These are phyloP conservation scores for Pyrrhopygopsis socrates DNA, from an alignment of 2,888 invertebrate genomes.

Conservation along the genomic window DNA sequence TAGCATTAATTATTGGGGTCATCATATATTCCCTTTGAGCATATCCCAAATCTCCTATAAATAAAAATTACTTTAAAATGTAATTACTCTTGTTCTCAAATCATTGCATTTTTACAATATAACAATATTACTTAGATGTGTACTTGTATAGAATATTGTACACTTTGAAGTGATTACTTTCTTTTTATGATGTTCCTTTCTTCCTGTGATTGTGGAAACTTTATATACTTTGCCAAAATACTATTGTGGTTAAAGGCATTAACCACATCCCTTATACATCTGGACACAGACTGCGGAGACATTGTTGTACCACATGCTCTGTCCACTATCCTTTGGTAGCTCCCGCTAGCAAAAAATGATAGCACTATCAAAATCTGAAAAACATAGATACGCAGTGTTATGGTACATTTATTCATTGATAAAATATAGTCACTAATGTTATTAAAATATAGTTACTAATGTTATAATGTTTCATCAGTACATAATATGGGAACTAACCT, in stretches of 20 bases:
- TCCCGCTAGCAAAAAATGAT: constrained; percentile 3
- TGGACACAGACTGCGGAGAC: constrained; percentile 10
- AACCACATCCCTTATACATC: background rate
- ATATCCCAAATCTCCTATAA: background rate
- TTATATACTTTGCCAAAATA: background rate
- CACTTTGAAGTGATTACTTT: too few species aligned
- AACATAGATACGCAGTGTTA: background rate
- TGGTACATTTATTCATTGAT: too few species aligned
- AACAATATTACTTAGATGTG: too few species aligned
- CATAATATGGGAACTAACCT: background rate
- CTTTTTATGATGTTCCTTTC: background rate
- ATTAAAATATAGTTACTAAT: too few species aligned
- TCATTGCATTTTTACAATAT: too few species aligned
- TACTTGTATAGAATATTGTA: too few species aligned
- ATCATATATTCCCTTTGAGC: background rate
- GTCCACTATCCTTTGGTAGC: constrained; percentile 11
- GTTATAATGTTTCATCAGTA: too few species aligned
- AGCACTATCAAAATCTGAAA: background rate
- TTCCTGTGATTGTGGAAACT: background rate
- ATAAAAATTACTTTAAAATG: background rate
- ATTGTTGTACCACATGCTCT: background rate
- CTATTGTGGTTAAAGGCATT: background rate
- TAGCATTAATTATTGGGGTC: background rate
- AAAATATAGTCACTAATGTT: too few species aligned
- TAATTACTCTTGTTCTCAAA: too few species aligned